Base-by-base conservation (phyloP, 2,888 invertebrate genomes). In the Creontiades dilutus region DNA sequence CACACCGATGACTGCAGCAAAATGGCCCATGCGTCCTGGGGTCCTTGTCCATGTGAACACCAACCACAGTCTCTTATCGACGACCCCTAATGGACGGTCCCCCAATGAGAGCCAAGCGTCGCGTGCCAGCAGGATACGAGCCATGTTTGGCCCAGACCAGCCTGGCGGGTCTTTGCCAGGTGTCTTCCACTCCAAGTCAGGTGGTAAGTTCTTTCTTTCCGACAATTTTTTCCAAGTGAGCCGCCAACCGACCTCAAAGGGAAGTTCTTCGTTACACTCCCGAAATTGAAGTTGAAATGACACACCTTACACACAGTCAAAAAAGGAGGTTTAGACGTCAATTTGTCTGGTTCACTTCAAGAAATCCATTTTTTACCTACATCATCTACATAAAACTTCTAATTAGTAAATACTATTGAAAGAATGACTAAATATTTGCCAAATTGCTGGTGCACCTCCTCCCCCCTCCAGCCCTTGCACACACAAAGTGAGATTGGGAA, bases 1-100 rank as follows among this genome's bases (percentile, higher is more conserved):
- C 85, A 89, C 85, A 12, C 89, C 89, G 75, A 82, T 85, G 90
- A 86, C 78, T 14, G 78, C 57, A 68, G 81, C 87, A 27, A 90
- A 97, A 93, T 98, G 98, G 98, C 98, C 98, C 12, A 94, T 97
- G 90, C 96, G 97, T 93, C 97, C 98, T 2, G 98, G 98, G 87
- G 97, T 98, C 88, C 94, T 98, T 92, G 96, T 98, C 84, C 98
- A 98, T 93, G 96, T 97, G 37, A 97, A 97, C 93, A 96, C 96
- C 92, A 94, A 95, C 90, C 93, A 92, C 91, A 92, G 92, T 76
- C 92, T 92, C 84, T 89, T 91, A 78, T 90, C 90, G 57, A 80
- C 92, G 92, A 78, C 92, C n/a, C 90, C 90, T 12, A 80, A 87
- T 27, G 90, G 87, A 19, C 27, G 90, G 11, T 85, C 90, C 23